Conservation (phyloP, 2,797 vertebrate genomes). For the Crenichthys baileyi region DNA sequence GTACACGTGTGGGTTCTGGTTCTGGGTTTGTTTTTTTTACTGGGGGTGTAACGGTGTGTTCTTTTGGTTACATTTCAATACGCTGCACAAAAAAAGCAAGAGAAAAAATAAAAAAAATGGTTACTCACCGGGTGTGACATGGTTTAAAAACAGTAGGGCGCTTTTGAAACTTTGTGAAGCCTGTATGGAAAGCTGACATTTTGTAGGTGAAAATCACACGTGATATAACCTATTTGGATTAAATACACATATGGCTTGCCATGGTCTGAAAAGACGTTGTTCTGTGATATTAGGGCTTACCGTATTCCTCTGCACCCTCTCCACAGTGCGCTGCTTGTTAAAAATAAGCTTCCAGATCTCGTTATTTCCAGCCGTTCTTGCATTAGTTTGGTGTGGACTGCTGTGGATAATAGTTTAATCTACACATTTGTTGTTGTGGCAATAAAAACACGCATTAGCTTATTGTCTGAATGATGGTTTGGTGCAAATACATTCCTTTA, state of each 20-base stretch:
- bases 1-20: neutral
- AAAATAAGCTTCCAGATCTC: too few species aligned
- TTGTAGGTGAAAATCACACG: too few species aligned
- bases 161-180: too few species aligned
- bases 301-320: neutral
- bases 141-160: neutral
- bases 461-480: neutral
- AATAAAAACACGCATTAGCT: neutral
- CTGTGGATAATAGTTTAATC: neutral
- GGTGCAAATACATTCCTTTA: too few species aligned
- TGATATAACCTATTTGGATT: neutral
- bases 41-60: neutral
- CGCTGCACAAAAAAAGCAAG: too few species aligned
- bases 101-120: too few species aligned
- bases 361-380: neutral
- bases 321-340: too few species aligned
- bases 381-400: neutral
- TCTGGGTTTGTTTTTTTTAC: constrained; percentile 6
- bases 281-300: neutral
- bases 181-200: too few species aligned
- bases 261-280: neutral
- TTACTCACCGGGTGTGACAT: neutral
- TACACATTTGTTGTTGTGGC: neutral
- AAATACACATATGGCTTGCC: neutral
- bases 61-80: neutral